phyloP scores from a whole-genome alignment of 2,888 invertebrate species.

The Lepidocyrtinus sp. region DNA sequence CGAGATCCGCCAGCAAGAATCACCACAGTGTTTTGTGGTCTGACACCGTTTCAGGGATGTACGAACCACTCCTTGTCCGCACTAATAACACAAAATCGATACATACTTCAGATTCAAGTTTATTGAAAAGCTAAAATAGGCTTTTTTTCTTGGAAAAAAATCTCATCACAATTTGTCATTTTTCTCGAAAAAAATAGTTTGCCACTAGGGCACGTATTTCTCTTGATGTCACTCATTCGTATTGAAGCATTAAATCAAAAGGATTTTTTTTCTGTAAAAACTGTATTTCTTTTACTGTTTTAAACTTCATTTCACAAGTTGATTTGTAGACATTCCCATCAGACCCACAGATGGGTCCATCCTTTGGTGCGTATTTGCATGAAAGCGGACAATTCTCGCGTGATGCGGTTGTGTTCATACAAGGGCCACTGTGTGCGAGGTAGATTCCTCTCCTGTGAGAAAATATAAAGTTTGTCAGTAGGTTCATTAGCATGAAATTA shows the following conservation, averaged over 20 bases:
- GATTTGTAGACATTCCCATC: conserved; percentile 92
- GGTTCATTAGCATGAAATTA: too few relatives aligned
- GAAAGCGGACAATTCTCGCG: conserved; percentile 91
- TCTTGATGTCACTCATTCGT: too few relatives aligned
- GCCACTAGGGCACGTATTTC: too few relatives aligned
- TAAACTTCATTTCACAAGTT: conserved; percentile 92
- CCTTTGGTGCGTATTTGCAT: conserved; percentile 87
- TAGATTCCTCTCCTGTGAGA: conserved; percentile 77
- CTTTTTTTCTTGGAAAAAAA: not conserved
- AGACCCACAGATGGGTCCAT: conserved; percentile 92
- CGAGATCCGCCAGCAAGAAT: conserved; percentile 91
- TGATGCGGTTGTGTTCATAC: conserved; percentile 83
- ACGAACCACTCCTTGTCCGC: conserved; percentile 86
- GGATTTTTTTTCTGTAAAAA: too few relatives aligned
- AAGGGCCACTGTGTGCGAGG: conserved; percentile 78
- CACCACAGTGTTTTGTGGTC: conserved; percentile 90
- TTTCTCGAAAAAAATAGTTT: not conserved
- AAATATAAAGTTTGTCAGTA: conserved; percentile 38
- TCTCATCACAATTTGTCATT: not conserved
- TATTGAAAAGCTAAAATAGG: too few relatives aligned
- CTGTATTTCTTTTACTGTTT: conserved; percentile 81
- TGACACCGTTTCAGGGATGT: conserved; percentile 93
- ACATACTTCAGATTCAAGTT: too few relatives aligned
- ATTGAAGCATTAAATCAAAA: too few relatives aligned
- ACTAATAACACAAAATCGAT: conserved; percentile 69